A percentile compares a stretch with the other conserved stretches of the same genome.
These are phyloP conservation scores for Drosophila nasuta DNA, from an alignment of 1,140 invertebrate genomes.

Conservation along the genomic window DNA sequence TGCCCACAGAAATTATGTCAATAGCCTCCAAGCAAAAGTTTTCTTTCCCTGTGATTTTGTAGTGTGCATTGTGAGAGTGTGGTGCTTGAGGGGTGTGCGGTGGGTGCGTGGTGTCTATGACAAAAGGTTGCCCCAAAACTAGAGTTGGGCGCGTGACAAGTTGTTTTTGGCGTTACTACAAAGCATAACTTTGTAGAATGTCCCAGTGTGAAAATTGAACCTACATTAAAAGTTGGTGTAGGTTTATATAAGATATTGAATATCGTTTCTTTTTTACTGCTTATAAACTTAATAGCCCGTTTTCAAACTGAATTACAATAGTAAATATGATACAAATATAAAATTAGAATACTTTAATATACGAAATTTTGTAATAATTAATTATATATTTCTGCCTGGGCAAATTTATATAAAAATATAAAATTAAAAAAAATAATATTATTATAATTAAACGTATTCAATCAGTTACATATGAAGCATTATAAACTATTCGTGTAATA, in stretches of 20 bases:
- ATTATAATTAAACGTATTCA: too few species aligned
- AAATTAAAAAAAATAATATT: too few species aligned
- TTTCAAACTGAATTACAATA: too few species aligned
- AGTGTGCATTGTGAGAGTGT: slow-evolving; percentile 21
- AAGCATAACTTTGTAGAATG: background rate
- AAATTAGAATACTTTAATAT: too few species aligned
- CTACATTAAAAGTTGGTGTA: background rate
- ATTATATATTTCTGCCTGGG: too few species aligned
- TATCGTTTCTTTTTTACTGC: too few species aligned
- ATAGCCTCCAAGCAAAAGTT: slow-evolving; percentile 59
- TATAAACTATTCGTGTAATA: background rate
- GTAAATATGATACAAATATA: too few species aligned
- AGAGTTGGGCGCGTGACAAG: slow-evolving; percentile 13
- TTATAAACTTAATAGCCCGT: too few species aligned
- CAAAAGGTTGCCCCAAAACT: slow-evolving; percentile 52
- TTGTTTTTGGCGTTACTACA: background rate
- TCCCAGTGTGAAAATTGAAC: background rate
- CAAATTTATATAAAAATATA: too few species aligned
- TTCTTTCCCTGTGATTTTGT: slow-evolving; percentile 30
- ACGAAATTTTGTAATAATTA: too few species aligned
- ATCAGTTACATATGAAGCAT: too few species aligned
- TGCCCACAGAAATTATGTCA: slow-evolving; percentile 75
- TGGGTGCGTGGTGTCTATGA: slow-evolving; percentile 20
- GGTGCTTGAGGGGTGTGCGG: slow-evolving; percentile 1
- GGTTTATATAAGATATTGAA: too few species aligned